phyloP scores from a whole-genome alignment of 1,140 invertebrate species.

The Venustaconcha ellipsiformis region DNA sequence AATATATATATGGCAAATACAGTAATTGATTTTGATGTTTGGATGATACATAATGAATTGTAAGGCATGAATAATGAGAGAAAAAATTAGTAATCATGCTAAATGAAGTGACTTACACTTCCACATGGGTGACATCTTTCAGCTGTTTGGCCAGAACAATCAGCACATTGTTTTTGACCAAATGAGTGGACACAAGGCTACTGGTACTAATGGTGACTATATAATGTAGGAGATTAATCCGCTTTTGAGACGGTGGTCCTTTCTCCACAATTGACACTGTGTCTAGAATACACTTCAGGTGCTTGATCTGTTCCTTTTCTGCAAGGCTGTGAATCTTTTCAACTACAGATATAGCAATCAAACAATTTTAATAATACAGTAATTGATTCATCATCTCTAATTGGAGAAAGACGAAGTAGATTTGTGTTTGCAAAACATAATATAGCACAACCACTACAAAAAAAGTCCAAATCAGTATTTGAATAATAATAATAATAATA shows the following conservation, averaged over 20 bases:
- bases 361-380: no score
- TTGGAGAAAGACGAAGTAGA: no score
- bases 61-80: no score
- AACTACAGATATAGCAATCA: constrained; percentile 35
- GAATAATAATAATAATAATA: no score
- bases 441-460: no score
- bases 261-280: constrained; percentile 56
- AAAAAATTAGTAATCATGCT: no score
- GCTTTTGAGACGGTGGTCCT: constrained; percentile 66
- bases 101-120: constrained; percentile 56
- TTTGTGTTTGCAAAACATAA: no score
- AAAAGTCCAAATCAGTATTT: no score
- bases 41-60: no score
- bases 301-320: constrained; percentile 61
- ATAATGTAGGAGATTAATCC: constrained; percentile 66
- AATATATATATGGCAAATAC: no score
- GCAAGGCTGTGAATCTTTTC: constrained; percentile 59
- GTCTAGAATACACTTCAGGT: constrained; percentile 58
- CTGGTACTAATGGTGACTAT: constrained; percentile 51
- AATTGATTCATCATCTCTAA: no score
- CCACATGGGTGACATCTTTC: constrained; percentile 61
- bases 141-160: constrained; percentile 56
- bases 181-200: constrained; percentile 42
- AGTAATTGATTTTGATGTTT: no score
- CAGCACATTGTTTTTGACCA: constrained; percentile 47